These are phyloP conservation scores for Julus scanicus DNA, from an alignment of 2,888 invertebrate genomes.

Conservation along the genomic window DNA sequence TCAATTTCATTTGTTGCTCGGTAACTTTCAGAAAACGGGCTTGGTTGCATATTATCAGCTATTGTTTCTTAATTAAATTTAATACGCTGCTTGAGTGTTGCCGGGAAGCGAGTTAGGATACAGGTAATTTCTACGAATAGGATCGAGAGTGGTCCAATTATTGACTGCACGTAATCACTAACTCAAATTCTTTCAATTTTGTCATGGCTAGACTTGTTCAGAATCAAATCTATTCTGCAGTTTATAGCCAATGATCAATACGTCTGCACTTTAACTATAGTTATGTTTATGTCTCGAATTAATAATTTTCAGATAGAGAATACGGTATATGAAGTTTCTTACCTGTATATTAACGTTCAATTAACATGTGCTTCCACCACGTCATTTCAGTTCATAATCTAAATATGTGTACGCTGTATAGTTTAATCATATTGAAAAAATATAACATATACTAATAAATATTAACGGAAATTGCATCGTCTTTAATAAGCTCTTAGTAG, in stretches of 20 bases:
- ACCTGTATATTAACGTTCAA: background rate
- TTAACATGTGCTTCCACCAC: too few relatives aligned
- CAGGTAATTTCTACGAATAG: background rate
- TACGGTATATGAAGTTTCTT: background rate
- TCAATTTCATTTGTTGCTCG: constrained; percentile 1
- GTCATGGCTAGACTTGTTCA: background rate
- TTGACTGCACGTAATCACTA: background rate
- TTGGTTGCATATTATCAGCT: background rate
- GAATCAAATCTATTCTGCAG: background rate
- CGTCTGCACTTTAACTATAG: too few relatives aligned
- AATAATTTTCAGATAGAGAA: background rate
- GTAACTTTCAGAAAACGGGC: background rate
- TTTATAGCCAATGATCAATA: background rate
- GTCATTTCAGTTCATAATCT: too few relatives aligned
- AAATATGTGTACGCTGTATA: too few relatives aligned
- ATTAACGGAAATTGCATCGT: too few relatives aligned
- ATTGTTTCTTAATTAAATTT: constrained; percentile 13
- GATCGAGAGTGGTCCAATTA: background rate
- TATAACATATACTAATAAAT: too few relatives aligned
- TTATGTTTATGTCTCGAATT: too few relatives aligned
- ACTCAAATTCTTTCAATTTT: background rate
- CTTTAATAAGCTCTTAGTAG: too few relatives aligned
- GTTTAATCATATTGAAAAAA: too few relatives aligned
- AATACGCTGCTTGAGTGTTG: background rate
- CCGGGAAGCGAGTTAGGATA: background rate